Conservation (phyloP, 2,888 invertebrate genomes). For the Alsophila aescularia region DNA sequence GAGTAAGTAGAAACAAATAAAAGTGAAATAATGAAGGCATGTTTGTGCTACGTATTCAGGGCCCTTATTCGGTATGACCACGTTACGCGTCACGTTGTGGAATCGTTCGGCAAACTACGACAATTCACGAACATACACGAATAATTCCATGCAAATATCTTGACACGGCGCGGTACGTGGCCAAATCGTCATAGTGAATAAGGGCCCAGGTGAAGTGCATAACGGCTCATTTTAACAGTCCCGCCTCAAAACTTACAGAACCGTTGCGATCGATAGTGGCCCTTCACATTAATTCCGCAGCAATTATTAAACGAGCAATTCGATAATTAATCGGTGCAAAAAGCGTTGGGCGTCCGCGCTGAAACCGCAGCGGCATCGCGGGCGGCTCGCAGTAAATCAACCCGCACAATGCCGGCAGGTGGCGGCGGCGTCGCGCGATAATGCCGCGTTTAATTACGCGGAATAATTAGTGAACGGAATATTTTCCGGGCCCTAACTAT, state of each 20-base stretch:
- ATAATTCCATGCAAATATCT: too few species aligned
- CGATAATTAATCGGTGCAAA: conserved; percentile 83
- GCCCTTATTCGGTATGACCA: too few species aligned
- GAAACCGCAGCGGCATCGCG: conserved; percentile 75
- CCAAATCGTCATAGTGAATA: too few species aligned
- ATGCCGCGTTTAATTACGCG: conserved; percentile 84
- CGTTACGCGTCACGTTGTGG: too few species aligned
- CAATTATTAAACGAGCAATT: conserved; percentile 81
- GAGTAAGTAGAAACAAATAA: too few species aligned
- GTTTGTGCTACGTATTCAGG: not conserved
- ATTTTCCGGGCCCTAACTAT: conserved; percentile 84
- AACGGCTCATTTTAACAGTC: conserved; percentile 21
- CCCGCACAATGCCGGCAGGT: conserved; percentile 82
- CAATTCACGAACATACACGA: too few species aligned
- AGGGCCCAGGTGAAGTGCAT: not conserved
- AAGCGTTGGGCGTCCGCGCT: conserved; percentile 73
- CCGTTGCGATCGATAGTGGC: conserved; percentile 53
- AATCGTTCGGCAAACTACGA: too few species aligned
- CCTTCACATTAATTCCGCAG: conserved; percentile 77
- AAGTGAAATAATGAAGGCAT: too few species aligned
- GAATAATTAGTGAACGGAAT: conserved; percentile 85
- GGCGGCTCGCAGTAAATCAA: conserved; percentile 82
- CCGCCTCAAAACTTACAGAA: conserved; percentile 22
- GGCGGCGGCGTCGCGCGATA: conserved; percentile 81
- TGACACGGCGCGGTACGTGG: too few species aligned